Conservation (phyloP, 1,140 invertebrate species). For the Neomicropteryx cornuta region DNA sequence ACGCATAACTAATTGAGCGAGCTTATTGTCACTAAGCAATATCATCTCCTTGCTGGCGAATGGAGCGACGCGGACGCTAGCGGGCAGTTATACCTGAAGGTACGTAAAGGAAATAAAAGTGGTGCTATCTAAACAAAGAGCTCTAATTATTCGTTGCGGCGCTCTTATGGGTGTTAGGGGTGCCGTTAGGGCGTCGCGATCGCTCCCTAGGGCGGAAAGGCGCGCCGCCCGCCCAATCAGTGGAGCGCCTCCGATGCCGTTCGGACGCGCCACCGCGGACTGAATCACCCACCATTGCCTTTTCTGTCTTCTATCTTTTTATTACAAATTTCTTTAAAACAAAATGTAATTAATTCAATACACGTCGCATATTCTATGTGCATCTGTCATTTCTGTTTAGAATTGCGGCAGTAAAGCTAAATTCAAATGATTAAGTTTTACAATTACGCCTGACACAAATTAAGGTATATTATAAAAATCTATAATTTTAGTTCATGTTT, state of each 20-base stretch:
- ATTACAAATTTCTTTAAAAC: too few species aligned
- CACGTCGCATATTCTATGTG: too few species aligned
- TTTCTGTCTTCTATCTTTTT: too few species aligned
- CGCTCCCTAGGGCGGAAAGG: conserved; percentile 40
- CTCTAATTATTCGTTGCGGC: conserved; percentile 45
- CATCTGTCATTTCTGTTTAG: too few species aligned
- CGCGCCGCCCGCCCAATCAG: conserved; percentile 36
- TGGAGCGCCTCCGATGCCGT: conserved; percentile 27
- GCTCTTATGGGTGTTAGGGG: conserved; percentile 43
- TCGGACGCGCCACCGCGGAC: conserved; percentile 14
- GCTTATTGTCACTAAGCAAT: background rate
- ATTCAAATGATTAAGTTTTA: too few species aligned
- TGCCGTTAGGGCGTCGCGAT: conserved; percentile 37
- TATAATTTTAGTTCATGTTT: too few species aligned
- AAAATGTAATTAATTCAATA: too few species aligned
- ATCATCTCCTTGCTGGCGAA: conserved; percentile 14
- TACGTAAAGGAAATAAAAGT: conserved; percentile 42
- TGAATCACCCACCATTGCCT: too few species aligned
- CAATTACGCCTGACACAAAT: too few species aligned
- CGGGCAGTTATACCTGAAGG: conserved; percentile 30
- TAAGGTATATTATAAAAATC: too few species aligned
- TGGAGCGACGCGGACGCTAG: background rate
- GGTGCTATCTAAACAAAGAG: conserved; percentile 46
- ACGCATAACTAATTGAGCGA: background rate
- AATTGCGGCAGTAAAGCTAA: too few species aligned